Base-by-base conservation (phyloP, 1,140 invertebrate species). In the Drosophila tsacasi region DNA sequence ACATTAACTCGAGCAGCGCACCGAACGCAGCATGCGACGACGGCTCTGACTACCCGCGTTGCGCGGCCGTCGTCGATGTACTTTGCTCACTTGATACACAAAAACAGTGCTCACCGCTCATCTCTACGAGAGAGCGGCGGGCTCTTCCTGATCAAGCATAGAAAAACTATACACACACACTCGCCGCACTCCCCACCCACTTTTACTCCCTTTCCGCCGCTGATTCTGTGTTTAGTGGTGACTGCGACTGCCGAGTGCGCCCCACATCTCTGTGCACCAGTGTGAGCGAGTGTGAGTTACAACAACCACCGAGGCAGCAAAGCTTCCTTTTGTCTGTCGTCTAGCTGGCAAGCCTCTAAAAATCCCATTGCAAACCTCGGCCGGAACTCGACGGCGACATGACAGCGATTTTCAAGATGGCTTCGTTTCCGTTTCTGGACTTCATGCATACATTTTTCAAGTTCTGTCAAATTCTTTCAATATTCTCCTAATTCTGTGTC, bases 301-400 rank as follows among this genome's bases (percentile, higher is more conserved):
- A 84, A 81, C 84, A 84, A 90, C 84, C 84, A 87, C 85, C 84
- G 76, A 6, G 30, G 49, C 49, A 75, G 54, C 54, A 72, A 77
- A 87, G 84, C 73, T 81, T 79, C 85, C 81, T 90, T 90, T 90
- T 81, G 78, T 85, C 85, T 90, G 78, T 81, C 85, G 78, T 81
- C 85, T 90, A 83, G 78, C 59, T 66, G 67, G 23, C 62, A 64
- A 65, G 76, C 76, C 35, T 50, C 57, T 47, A 55, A 54, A 67
- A 68, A 77, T 57, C 21, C 5, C 32, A 47, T 49, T n/a, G 40
- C 54, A 74, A 81, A 81, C 63, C 75, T 79, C 50, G 85, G 81
- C 85, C 81, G 78, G 78, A 89, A 89, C 73, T 75, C 78, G 52
- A 66, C 67, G 52, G 32, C 59, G 52, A 35, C 52, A 55, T 21